Base-by-base conservation (phyloP, 2,113 vertebrate genomes). In the Alethe castanea region DNA sequence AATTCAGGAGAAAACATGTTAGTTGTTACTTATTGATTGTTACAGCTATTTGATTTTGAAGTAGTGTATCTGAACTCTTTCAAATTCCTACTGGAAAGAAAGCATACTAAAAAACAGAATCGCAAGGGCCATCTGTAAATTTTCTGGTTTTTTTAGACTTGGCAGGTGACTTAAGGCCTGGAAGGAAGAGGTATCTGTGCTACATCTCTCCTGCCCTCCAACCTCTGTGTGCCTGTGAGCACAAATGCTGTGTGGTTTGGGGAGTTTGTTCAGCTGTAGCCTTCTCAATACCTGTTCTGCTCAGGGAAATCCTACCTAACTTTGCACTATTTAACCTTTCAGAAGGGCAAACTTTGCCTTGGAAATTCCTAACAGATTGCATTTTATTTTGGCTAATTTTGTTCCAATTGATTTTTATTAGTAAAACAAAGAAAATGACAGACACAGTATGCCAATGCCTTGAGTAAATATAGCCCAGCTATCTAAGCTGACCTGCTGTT, bases 401-500 rank as follows among this genome's bases (percentile, higher is more conserved):
- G 28, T 70, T 94, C 40, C 40, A 48, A 36, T 24, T 48, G 19
- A 14, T 56, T 83, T 76, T 76, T 76, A 36, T 62, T 77, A 82
- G 47, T 36, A 90, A 91, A 61, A 56, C 26, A 31, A 36, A 56
- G 50, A 86, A 93, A 82, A 92, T 40, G 33, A 81, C 64, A 35
- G 36, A 86, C 14, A 17, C 5, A 29, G 16, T 45, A 50, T 52
- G 72, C 31, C 54, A 66, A 40, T 60, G 38, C 57, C 62, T 54
- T 54, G 62, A 85, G 83, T 57, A 95, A 96, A 94, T 94, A 79
- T 42, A 94, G 53, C 66, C 59, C 77, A 79, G 56, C 76, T 82
- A 81, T 94, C 85, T 78, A 88, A 93, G 90, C 79, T 94, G 87
- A 81, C 92, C 78, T 94, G 73, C 45, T 94, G 77, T 78, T 94